phyloP scores from a whole-genome alignment of 1,140 invertebrate genomes.

The roundworm (Caenorhabditis elegans) region WBcel235 BX284602.5:4945501-4946000 shows the following conservation, averaged over 20 bases:
- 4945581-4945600: slow-evolving; percentile 8
- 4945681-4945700: too few species aligned
- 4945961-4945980: too few species aligned
- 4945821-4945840: neutral
- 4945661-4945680: neutral
- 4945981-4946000: too few species aligned
- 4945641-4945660: neutral
- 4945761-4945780: neutral
- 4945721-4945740: neutral
- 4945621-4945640: slow-evolving; percentile 12
- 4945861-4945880: neutral
- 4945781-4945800: neutral
- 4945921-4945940: too few species aligned
- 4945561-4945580: neutral
- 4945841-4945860: neutral
- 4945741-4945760: neutral
- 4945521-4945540: neutral
- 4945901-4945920: too few species aligned
- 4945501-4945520: slow-evolving; percentile 16
- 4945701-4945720: too few species aligned
- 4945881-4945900: neutral
- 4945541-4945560: neutral
- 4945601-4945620: slow-evolving; percentile 10
- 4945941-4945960: too few species aligned
- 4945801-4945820: too few species aligned